A percentile compares a stretch with the other conserved stretches of the same genome.
Conservation (phyloP, 2,888 invertebrate species). For the Hypomecis atomaria region DNA sequence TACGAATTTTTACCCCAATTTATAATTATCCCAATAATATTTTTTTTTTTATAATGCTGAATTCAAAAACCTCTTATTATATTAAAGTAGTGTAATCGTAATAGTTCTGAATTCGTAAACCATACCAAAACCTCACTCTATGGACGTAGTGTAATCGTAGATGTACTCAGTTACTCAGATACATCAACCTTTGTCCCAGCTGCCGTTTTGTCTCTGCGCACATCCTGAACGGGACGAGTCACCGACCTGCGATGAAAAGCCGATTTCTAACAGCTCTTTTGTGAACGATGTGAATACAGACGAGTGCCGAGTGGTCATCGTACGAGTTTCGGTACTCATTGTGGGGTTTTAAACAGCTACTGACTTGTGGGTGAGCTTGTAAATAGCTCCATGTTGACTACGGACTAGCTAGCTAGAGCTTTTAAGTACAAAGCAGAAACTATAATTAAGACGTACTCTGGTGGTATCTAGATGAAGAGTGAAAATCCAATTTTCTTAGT, state of each 20-base stretch:
- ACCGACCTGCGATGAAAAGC: constrained; percentile 74
- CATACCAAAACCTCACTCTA: not conserved
- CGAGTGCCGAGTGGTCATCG: constrained; percentile 28
- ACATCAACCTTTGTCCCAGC: constrained; percentile 61
- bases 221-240: constrained; percentile 74
- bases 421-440: too few species aligned
- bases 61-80: too few species aligned
- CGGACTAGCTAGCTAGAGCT: too few species aligned
- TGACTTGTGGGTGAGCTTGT: too few species aligned
- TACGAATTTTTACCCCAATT: too few species aligned
- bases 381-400: too few species aligned
- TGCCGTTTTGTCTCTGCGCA: constrained; percentile 76
- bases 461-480: too few species aligned
- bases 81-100: not conserved
- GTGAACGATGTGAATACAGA: constrained; percentile 63
- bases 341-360: not conserved
- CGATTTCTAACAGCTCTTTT: constrained; percentile 63
- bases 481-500: too few species aligned
- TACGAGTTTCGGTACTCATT: constrained; percentile 8
- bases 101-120: not conserved
- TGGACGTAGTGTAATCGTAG: not conserved
- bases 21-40: too few species aligned
- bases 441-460: too few species aligned
- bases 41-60: too few species aligned
- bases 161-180: constrained; percentile 46